phyloP scores from a whole-genome alignment of 2,113 vertebrate genomes.

The Xerus inauris region DNA sequence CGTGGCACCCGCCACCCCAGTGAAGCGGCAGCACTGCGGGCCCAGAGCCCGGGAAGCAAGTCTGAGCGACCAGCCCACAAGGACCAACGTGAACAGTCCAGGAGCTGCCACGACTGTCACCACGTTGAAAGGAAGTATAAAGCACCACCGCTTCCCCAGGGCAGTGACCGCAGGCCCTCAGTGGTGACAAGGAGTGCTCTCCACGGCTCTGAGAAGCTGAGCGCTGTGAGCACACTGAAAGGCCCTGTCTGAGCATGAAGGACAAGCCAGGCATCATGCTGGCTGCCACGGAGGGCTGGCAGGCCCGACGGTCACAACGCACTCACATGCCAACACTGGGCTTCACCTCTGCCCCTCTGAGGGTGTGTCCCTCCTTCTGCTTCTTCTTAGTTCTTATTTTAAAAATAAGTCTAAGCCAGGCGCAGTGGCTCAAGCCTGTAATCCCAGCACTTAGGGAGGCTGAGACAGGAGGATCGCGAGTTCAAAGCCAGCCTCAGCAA shows the following conservation, averaged over 20 bases:
- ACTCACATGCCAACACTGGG: fast-evolving
- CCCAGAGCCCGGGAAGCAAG: background rate
- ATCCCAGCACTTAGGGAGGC: too few species aligned
- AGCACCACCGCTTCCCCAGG: too few species aligned
- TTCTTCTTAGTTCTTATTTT: background rate
- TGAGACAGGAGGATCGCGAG: too few species aligned
- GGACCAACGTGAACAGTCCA: background rate
- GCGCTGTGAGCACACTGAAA: background rate
- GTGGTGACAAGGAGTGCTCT: background rate
- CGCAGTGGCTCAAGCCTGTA: too few species aligned
- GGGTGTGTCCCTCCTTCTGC: background rate
- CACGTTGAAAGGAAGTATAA: background rate
- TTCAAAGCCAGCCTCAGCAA: too few species aligned
- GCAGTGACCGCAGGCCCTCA: background rate
- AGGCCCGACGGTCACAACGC: too few species aligned
- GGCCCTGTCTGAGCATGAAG: background rate
- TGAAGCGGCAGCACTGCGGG: fast-evolving
- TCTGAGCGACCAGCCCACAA: background rate
- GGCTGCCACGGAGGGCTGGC: background rate
- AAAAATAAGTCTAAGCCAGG: too few species aligned
- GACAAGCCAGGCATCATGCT: background rate
- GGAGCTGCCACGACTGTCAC: background rate
- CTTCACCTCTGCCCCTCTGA: background rate
- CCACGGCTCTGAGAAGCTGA: background rate
- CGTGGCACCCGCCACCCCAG: background rate